Evolutionary conservation across 2,113 vertebrate genomes (phyloP), one percentile per base, ranked within the genome.

Genomic region (Catharus minimus): DNA sequence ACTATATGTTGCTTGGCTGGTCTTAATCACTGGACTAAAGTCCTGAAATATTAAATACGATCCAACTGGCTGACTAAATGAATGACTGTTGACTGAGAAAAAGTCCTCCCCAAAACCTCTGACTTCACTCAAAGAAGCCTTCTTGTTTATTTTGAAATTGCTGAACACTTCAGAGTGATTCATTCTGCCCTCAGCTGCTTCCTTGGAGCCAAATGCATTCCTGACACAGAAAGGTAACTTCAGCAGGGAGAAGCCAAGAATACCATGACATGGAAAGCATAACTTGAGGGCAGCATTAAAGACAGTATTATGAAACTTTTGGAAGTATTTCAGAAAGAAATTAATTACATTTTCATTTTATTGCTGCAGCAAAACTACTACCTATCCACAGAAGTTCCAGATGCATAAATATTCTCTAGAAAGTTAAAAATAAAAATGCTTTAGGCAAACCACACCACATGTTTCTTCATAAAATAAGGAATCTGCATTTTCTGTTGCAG

Each of bases 341-440:
- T 73, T 65, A 41, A 88, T 92, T 89, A 85, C 26, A 82, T 89
- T 89, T 85, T 91, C 55, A 86, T 85, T 93, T 90, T 93, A 90
- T 55, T 74, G 56, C 80, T 73, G 68, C 90, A 64, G 61, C 47
- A 84, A 76, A 92, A 87, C 71, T 55, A 76, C 33, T 89, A 92
- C 88, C 92, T 91, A 86, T 72, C 49, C 52, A 71, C 65, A 81
- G 61, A 92, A 81, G 86, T 91, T 86, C 82, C 93, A 95, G 73
- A 94, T 89, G 66, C 76, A 91, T 49, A 65, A 82, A 88, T 78
- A 92, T 44, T 78, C 86, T 94, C 68, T 78, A 93, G 88, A 86
- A 92, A 77, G 85, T 91, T 95, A 94, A 92, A 95, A 95, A 95
- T 93, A 91, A 91, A 89, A 89, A 76, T n/a, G 52, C 21, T 94